Base-by-base conservation (phyloP, 2,797 vertebrate genomes). In the Myioborus melanocephalus region DNA sequence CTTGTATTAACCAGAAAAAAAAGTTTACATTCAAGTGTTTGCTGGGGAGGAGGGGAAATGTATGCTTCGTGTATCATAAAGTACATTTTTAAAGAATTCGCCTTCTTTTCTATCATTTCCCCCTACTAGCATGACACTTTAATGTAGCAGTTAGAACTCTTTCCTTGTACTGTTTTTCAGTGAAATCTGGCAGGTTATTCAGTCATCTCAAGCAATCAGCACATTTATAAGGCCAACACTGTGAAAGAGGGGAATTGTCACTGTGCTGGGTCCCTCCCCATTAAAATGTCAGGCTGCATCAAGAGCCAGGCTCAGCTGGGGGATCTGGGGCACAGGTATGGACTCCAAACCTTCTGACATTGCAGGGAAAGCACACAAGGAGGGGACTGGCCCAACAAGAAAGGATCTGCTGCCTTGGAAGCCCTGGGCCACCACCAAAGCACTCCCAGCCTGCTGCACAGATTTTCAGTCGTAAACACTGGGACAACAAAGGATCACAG, bases 1-100 rank as follows among this genome's bases (percentile, higher is more conserved):
- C 80, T 94, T 17, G 52, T 66, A 68, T 83, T 78, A 85, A 94
- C 41, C 56, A 53, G 57, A 52, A 84, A 87, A 89, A 92, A 57
- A 94, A 60, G 88, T 80, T 32, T 81, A 78, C 23, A 16, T 93
- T 83, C 46, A 56, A 69, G 56, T 55, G 14, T 89, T 76, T 87
- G 64, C 78, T 70, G 46, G 34, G 49, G 52, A 89, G 76, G 83
- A 49, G 63, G 32, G 65, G 30, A 79, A 76, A 90, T 23, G 61
- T 23, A 30, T 37, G 66, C 66, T 89, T 78, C 19, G 4, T 26
- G 60, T 95, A 57, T 85, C 89, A 43, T 43, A 63, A 83, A 76
- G 46, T 47, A 23, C 2, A 55, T 60, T 56, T 75, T 46, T 6
- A 8, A 80, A 65, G 46, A 50, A 93, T 65, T 78, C 86, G 43